Conservation (phyloP, 1,140 invertebrate species). For the Geopemphigus sp. region DNA sequence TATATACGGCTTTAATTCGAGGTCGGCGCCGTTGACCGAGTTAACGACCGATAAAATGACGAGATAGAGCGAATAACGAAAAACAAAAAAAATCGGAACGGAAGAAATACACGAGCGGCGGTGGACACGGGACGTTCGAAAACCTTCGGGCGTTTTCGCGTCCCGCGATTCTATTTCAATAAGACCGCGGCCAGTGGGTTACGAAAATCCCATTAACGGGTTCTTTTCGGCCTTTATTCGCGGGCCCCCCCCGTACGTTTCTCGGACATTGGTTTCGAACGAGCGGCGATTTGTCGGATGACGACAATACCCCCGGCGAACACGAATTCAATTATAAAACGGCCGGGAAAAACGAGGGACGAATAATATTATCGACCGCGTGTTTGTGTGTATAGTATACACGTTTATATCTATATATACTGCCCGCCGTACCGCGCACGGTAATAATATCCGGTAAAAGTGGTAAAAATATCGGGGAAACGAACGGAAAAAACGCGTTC, state of each 20-base stretch:
- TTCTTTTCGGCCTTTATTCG: background rate
- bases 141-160: no score
- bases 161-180: no score
- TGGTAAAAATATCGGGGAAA: no score
- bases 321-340: constrained; percentile 21
- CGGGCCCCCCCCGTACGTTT: background rate
- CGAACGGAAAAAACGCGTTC: constrained; percentile 4
- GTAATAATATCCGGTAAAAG: background rate
- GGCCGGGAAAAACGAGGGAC: no score
- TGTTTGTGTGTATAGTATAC: no score
- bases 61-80: background rate
- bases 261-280: background rate
- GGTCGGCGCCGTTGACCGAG: background rate
- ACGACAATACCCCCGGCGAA: no score
- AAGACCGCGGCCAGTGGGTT: background rate
- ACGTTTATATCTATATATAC: no score
- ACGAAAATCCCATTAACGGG: background rate
- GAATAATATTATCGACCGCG: constrained; percentile 8
- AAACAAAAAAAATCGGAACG: background rate
- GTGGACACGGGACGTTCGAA: no score
- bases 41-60: background rate
- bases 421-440: no score
- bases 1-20: background rate
- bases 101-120: no score
- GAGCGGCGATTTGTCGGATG: constrained; percentile 18